Conservation (phyloP, 2,888 invertebrate genomes). For the Allacma fusca region DNA sequence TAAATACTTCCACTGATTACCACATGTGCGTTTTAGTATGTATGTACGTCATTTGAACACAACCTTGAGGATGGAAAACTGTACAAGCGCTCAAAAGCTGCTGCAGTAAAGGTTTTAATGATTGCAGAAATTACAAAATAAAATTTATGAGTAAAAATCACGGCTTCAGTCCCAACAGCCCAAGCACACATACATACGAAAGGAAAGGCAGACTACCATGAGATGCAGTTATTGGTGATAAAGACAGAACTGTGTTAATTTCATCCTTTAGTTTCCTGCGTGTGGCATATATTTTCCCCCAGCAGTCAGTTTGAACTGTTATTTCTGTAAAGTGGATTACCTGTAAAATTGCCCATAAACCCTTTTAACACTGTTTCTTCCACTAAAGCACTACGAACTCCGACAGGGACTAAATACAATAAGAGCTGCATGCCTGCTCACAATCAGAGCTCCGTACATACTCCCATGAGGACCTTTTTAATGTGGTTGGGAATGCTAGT, state of each 20-base stretch:
- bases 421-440: too few species aligned
- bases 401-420: too few species aligned
- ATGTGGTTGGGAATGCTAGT: too few species aligned
- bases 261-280: neutral
- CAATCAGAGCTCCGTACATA: too few species aligned
- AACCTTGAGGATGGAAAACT: neutral
- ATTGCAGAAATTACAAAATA: neutral
- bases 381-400: too few species aligned
- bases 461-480: too few species aligned
- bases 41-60: neutral
- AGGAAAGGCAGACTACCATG: neutral
- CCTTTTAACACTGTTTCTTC: too few species aligned
- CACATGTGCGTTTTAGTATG: too few species aligned
- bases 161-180: neutral
- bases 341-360: neutral
- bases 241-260: neutral
- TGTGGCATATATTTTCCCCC: neutral
- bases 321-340: neutral
- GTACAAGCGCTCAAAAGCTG: neutral
- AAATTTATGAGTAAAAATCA: neutral
- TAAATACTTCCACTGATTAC: too few species aligned
- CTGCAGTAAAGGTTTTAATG: neutral
- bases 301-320: neutral
- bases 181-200: neutral
- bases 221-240: neutral